Base-by-base conservation (phyloP, 2,113 vertebrate species). In the Phalacrocorax carbo region DNA sequence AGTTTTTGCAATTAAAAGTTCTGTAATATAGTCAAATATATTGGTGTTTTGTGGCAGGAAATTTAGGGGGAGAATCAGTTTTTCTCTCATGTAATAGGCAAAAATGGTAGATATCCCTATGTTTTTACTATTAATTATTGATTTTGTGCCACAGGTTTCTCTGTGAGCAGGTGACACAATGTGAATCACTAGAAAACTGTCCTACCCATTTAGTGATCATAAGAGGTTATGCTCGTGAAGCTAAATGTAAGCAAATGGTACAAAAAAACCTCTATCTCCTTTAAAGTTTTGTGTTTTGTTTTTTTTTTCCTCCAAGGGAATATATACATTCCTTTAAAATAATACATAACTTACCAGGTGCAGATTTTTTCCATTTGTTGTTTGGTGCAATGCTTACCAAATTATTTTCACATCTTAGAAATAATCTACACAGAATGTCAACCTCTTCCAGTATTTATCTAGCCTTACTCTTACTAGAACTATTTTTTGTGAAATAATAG, bases 371-470 rank as follows among this genome's bases (percentile, higher is more conserved):
- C 58, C 69, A 2, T 57, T 82, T 1, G 2, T 12, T 86, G 15
- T 80, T 88, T 92, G 54, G 23, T 78, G 34, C 58, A 73, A 36
- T 58, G 58, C 17, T 90, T 80, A 73, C 36, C 38, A 70, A 77
- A 86, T 86, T 86, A 44, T 66, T 93, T 93, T 81, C 16, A 62
- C 46, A 36, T 71, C 23, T 89, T 79, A 25, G 29, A 79, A 91
- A 75, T 81, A 40, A 91, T 86, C 54, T 82, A 29, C 30, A 17
- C 9, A 15, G 68, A 82, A 70, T 93, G 58, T 76, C 92, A 93
- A 25, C n/a, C 18, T 77, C 57, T 87, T 84, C 40, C 34, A 94
- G 64, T 89, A 69, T 87, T 89, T 92, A 87, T 82, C 61, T 93
- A 94, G 52, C 73, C 15, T 78, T 73, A 27, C 30, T 80, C 30